A percentile compares a stretch with the other conserved stretches of the same genome.
These are phyloP conservation scores for Myathropa florea DNA, from an alignment of 2,888 invertebrate species.

Conservation along the genomic window DNA sequence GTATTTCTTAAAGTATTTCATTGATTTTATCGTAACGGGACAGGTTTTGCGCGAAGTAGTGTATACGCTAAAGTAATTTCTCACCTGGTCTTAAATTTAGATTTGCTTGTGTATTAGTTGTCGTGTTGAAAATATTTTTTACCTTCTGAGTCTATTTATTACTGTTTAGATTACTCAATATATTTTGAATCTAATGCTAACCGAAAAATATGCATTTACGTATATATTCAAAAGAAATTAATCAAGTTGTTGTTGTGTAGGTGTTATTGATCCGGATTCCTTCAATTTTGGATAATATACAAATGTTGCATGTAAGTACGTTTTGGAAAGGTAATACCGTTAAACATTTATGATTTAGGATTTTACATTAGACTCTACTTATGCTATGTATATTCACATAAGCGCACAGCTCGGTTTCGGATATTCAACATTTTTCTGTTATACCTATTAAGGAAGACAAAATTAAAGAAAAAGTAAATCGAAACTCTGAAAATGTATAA, in stretches of 20 bases:
- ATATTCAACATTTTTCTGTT: too few species aligned
- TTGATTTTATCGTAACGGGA: constrained; percentile 51
- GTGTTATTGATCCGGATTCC: not conserved
- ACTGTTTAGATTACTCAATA: constrained; percentile 2
- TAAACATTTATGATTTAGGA: not conserved
- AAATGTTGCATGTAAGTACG: not conserved
- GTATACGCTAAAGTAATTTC: constrained; percentile 5
- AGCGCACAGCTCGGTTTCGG: too few species aligned
- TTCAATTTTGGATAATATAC: not conserved
- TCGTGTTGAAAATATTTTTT: constrained; percentile 19
- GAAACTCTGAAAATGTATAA: too few species aligned
- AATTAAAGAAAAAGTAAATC: too few species aligned
- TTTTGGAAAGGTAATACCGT: not conserved
- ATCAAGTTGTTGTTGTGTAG: not conserved
- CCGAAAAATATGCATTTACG: not conserved
- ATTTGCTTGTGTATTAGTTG: constrained; percentile 7
- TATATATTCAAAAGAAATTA: not conserved
- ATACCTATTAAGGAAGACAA: too few species aligned
- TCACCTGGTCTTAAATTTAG: constrained; percentile 9
- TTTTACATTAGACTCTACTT: too few species aligned
- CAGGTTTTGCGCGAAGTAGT: constrained; percentile 55
- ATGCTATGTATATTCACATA: too few species aligned
- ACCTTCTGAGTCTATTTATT: constrained; percentile 3
- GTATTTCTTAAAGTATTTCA: constrained; percentile 30
- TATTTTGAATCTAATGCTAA: constrained; percentile 10